Conservation (phyloP, 1,140 invertebrate species). For the Drosophila leontia region DNA sequence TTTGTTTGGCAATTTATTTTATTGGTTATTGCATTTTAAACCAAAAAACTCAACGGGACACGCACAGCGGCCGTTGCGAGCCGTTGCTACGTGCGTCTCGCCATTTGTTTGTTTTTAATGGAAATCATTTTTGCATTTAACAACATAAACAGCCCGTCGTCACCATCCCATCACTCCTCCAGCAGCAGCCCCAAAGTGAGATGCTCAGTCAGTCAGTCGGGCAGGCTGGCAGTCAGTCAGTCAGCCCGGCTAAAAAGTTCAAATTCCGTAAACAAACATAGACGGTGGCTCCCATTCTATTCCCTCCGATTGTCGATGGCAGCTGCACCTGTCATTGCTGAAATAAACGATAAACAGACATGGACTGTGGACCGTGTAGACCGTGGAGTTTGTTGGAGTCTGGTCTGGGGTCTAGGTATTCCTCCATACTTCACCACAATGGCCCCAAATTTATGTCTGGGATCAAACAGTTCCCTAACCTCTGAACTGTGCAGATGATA, state of each 20-base stretch:
- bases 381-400: not conserved
- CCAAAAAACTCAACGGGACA: slow-evolving; percentile 57
- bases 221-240: slow-evolving; percentile 18
- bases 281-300: slow-evolving; percentile 35
- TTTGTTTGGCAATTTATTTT: slow-evolving; percentile 82
- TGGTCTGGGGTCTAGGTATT: not conserved
- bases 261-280: slow-evolving; percentile 76
- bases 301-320: slow-evolving; percentile 58
- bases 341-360: slow-evolving; percentile 75
- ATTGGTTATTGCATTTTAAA: slow-evolving; percentile 84
- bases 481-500: slow-evolving; percentile 63
- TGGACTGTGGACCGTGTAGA: slow-evolving; percentile 7
- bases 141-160: slow-evolving; percentile 74
- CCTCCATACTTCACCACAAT: slow-evolving; percentile 47
- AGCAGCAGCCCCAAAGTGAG: slow-evolving; percentile 39
- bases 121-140: slow-evolving; percentile 84
- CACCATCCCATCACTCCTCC: slow-evolving; percentile 24
- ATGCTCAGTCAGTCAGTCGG: slow-evolving; percentile 37
- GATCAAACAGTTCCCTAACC: slow-evolving; percentile 66
- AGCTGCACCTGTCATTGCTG: slow-evolving; percentile 79
- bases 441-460: slow-evolving; percentile 60
- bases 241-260: slow-evolving; percentile 60
- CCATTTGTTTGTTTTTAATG: slow-evolving; percentile 76
- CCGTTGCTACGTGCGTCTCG: slow-evolving; percentile 65
- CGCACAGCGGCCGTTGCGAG: slow-evolving; percentile 20